Conservation (phyloP, 2,888 invertebrate genomes). For the Cheilosia impressa region DNA sequence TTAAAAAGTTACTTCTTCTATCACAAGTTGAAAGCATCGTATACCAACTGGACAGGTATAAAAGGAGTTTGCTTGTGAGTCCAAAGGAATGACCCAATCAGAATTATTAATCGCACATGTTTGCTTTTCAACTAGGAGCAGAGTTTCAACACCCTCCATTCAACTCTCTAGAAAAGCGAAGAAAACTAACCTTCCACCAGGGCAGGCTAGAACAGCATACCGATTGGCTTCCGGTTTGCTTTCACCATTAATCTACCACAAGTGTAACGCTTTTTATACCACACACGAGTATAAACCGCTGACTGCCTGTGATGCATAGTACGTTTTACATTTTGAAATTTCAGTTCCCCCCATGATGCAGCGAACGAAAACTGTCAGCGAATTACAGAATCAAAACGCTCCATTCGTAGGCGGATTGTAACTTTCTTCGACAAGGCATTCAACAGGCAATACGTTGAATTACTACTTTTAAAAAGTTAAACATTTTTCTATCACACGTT, state of each 20-base stretch:
- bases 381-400: too few relatives aligned
- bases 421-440: conserved; percentile 18
- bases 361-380: too few relatives aligned
- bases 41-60: not conserved
- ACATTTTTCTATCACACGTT: conserved; percentile 7
- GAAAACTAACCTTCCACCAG: conserved; percentile 26
- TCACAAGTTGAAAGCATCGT: conserved; percentile 5
- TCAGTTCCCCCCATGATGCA: too few relatives aligned
- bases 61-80: conserved; percentile 4
- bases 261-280: conserved; percentile 32
- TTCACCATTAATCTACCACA: conserved; percentile 9
- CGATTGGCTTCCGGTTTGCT: conserved; percentile 4
- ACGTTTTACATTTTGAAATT: too few relatives aligned
- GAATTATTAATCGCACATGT: not conserved
- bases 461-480: conserved; percentile 8
- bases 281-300: conserved; percentile 18
- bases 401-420: not conserved
- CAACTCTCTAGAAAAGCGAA: conserved; percentile 29
- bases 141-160: not conserved
- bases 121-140: conserved; percentile 20
- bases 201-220: conserved; percentile 16
- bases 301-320: conserved; percentile 12
- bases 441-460: not conserved
- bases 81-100: not conserved
- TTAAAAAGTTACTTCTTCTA: conserved; percentile 4